These are phyloP conservation scores for Nezara viridula DNA, from an alignment of 2,888 invertebrate genomes.

Conservation along the genomic window DNA sequence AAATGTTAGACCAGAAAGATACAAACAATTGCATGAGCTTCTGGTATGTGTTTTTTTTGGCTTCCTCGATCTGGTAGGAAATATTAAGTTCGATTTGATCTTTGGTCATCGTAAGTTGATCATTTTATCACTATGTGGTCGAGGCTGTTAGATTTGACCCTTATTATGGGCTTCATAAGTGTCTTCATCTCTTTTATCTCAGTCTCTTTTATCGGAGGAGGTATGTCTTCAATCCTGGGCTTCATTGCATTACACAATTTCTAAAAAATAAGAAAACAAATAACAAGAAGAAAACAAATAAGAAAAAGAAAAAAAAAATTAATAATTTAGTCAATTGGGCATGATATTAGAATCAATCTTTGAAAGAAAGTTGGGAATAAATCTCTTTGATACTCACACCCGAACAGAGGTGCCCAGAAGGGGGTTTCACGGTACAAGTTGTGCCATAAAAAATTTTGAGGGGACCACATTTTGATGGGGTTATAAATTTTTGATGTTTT, in stretches of 20 bases:
- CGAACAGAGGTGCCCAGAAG: too few relatives aligned
- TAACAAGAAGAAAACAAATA: too few relatives aligned
- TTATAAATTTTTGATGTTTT: too few relatives aligned
- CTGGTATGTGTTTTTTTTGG: background rate
- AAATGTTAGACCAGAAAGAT: constrained; percentile 42
- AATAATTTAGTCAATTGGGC: too few relatives aligned
- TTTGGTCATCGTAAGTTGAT: constrained; percentile 18
- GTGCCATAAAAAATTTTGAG: too few relatives aligned
- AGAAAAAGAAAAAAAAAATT: too few relatives aligned
- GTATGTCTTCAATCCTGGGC: constrained; percentile 75
- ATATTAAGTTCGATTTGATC: constrained; percentile 27
- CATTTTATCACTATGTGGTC: constrained; percentile 60
- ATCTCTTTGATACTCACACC: too few relatives aligned
- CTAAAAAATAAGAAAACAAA: constrained; percentile 70
- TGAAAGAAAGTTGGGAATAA: too few relatives aligned
- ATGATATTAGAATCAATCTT: too few relatives aligned
- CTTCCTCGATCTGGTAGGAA: background rate
- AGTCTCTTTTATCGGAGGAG: constrained; percentile 60
- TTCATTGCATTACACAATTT: constrained; percentile 82
- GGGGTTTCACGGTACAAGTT: too few relatives aligned
- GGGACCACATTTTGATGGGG: too few relatives aligned
- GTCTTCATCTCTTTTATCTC: constrained; percentile 61
- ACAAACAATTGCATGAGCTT: background rate
- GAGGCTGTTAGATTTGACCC: constrained; percentile 62
- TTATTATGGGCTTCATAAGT: constrained; percentile 58